Percentiles rank a stretch among this genome's conserved stretches.
phyloP scores from a whole-genome alignment of 1,140 invertebrate species.

The Reticulitermes speratus region DNA sequence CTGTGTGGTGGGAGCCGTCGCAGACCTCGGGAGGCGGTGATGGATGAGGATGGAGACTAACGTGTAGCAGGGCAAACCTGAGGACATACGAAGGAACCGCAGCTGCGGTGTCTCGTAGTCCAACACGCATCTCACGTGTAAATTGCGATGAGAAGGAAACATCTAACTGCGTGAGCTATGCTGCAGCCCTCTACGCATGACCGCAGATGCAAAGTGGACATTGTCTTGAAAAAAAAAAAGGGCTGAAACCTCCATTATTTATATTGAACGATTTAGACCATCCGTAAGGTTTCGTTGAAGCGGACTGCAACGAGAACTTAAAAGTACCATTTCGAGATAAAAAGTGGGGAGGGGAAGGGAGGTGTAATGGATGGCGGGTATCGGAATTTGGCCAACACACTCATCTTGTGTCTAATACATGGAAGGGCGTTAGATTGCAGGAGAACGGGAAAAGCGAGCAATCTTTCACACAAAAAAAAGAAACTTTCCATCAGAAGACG shows the following conservation, averaged over 20 bases:
- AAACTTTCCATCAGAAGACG: constrained; percentile 2
- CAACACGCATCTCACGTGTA: too few species aligned
- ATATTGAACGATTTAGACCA: background rate
- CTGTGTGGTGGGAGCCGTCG: too few species aligned
- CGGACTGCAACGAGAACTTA: background rate
- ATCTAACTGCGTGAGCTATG: too few species aligned
- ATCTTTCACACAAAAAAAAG: background rate
- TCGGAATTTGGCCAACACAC: constrained; percentile 13
- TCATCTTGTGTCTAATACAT: background rate
- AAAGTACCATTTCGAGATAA: background rate
- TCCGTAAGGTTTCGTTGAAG: background rate
- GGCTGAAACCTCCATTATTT: background rate
- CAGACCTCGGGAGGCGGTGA: too few species aligned
- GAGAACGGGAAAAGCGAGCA: background rate
- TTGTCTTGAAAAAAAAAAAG: too few species aligned
- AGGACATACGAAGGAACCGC: too few species aligned
- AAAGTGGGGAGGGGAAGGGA: background rate
- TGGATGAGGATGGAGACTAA: too few species aligned
- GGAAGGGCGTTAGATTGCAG: background rate
- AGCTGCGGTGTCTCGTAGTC: too few species aligned
- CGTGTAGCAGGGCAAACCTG: too few species aligned
- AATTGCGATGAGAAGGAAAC: too few species aligned
- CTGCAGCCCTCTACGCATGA: too few species aligned
- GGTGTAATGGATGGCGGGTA: background rate
- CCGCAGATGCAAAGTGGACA: too few species aligned